Conservation (phyloP, 2,888 invertebrate genomes). For the Drosophila phalerata region DNA sequence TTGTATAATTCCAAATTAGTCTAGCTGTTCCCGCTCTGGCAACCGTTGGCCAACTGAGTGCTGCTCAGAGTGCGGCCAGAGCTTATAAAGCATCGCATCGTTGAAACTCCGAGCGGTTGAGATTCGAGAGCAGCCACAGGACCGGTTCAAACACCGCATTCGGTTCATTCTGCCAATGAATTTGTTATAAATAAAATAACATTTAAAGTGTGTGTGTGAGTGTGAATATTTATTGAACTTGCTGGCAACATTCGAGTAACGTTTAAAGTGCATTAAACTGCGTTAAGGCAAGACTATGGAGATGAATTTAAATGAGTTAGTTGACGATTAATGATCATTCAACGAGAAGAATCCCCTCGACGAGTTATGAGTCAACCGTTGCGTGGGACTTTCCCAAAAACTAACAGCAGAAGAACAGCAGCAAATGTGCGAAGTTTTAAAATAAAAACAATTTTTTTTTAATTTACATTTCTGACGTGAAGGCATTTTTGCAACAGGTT, state of each 20-base stretch:
- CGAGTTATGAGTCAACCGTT: conserved; percentile 33
- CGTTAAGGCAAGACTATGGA: background rate
- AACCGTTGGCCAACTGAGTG: conserved; percentile 70
- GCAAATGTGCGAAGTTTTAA: conserved; percentile 17
- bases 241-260: conserved; percentile 5
- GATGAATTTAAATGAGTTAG: conserved; percentile 8
- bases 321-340: background rate
- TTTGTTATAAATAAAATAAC: conserved; percentile 36
- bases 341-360: conserved; percentile 38
- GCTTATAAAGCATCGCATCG: conserved; percentile 70
- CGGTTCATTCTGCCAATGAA: conserved; percentile 12
- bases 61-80: conserved; percentile 50
- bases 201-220: background rate
- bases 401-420: conserved; percentile 7
- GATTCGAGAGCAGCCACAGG: conserved; percentile 51
- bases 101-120: conserved; percentile 8
- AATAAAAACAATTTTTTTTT: conserved; percentile 2
- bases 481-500: conserved; percentile 36
- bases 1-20: conserved; percentile 17
- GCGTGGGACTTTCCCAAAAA: conserved; percentile 44
- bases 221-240: conserved; percentile 11
- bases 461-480: conserved; percentile 33
- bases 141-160: conserved; percentile 67
- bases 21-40: conserved; percentile 56
- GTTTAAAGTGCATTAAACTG: conserved; percentile 32